Evolutionary conservation across 2,797 vertebrate species (phyloP), one percentile per base, ranked within the genome.

Genomic region (Tympanoctomys barrerae): DNA sequence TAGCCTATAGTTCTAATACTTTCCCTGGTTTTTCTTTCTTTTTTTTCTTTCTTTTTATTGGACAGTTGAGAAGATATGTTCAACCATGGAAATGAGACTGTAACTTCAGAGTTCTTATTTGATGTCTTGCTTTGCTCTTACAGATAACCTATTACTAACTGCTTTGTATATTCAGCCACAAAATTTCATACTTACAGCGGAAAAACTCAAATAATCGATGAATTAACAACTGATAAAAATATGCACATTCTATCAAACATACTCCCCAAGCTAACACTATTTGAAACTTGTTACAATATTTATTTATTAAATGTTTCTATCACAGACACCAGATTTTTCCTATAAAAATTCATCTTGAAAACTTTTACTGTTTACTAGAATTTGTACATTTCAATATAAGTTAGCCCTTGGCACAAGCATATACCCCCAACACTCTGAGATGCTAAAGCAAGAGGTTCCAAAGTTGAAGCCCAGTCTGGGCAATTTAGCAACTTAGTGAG

Each of bases 51-150:
- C 83, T 90, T 91, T 85, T 91, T 85, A 96, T 92, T 96, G 82
- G 33, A 95, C 92, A 96, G 68, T 95, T 93, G 68, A 93, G 68
- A 96, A 97, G 62, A 88, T 46, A 68, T 93, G 54, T 14, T 96
- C 54, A 1, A 87, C 28, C 90, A 62, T 96, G 94, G 82, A 89
- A 92, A 33, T 95, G 82, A 97, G 52, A 93, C 46, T 96, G 18
- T 96, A 95, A 93, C 90, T 93, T 89, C 87, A 97, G 90, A 93
- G 92, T 94, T 96, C 59, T 93, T 62, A 88, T 81, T 92, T 83
- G 87, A 39, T 94, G 70, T 71, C 62, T 97, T 96, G n/a, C 79
- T 88, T 95, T 96, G 39, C 68, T 80, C 42, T 96, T 93, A 73
- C 49, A 70, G 75, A 66, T 93, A 49, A 64, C 42, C 31, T 62